Evolutionary conservation across 2,797 vertebrate species (phyloP).

Genomic region (Cercopithecus diana): DNA sequence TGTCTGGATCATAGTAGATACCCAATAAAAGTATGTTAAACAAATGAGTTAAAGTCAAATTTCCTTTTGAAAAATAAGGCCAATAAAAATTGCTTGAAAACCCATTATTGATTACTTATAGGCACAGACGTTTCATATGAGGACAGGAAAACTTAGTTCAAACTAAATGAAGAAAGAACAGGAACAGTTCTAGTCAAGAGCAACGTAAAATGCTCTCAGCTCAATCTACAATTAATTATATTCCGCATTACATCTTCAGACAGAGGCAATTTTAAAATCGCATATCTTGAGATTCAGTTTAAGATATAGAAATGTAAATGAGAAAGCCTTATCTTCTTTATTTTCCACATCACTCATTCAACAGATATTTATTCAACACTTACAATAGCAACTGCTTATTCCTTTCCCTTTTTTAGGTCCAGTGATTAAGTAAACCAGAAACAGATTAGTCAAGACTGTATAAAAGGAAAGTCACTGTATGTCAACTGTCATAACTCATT

Average conservation of each 20-base stretch:
- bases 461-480: not conserved
- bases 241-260: not conserved
- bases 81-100: not conserved
- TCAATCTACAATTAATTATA: not conserved
- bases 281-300: not conserved
- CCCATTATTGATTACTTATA: not conserved
- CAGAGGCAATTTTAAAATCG: not conserved
- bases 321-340: not conserved
- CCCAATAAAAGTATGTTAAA: not conserved
- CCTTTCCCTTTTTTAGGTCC: not conserved
- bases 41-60: not conserved
- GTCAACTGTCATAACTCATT: slow-evolving; percentile 1
- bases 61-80: slow-evolving; percentile 37
- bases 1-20: not conserved
- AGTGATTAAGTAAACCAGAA: slow-evolving; percentile 4
- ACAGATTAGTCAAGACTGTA: not conserved
- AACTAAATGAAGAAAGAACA: slow-evolving; percentile 35
- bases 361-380: not conserved
- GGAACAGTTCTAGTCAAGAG: not conserved
- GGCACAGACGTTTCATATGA: not conserved
- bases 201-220: not conserved
- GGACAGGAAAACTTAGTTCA: not conserved
- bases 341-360: not conserved
- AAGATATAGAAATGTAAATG: slow-evolving; percentile 39
- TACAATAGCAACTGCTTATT: not conserved